Conservation (phyloP, 2,888 invertebrate species). For the Andrena camellia region DNA sequence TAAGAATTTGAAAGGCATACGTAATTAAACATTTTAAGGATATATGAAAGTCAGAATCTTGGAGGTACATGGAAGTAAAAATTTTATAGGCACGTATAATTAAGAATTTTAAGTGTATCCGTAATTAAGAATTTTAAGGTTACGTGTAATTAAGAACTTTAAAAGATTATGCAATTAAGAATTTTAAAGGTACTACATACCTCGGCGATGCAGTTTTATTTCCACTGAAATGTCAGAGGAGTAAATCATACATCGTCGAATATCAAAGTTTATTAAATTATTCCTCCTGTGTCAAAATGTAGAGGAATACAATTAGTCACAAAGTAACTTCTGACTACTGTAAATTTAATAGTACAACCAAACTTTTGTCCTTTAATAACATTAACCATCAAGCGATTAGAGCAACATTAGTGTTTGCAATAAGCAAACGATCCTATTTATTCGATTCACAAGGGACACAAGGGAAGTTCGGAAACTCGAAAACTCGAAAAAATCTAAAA, state of each 20-base stretch:
- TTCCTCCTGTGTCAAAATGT: background rate
- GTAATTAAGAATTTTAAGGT: too few relatives aligned
- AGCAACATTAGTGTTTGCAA: background rate
- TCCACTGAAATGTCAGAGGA: background rate
- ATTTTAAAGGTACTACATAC: too few relatives aligned
- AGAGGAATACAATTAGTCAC: background rate
- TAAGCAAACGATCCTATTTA: background rate
- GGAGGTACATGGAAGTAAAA: background rate
- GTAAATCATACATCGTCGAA: background rate
- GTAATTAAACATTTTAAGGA: background rate
- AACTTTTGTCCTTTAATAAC: background rate
- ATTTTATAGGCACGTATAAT: background rate
- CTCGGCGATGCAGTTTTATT: too few relatives aligned
- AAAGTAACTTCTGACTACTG: background rate
- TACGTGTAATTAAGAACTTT: background rate
- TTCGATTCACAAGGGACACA: background rate
- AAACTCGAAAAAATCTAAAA: too few relatives aligned
- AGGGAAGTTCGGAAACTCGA: too few relatives aligned
- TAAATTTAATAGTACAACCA: slow-evolving; percentile 9
- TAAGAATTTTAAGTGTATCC: too few relatives aligned
- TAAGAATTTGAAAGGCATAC: background rate
- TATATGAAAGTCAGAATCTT: slow-evolving; percentile 10
- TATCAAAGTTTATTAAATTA: background rate
- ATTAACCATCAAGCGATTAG: background rate
- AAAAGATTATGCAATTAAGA: background rate